A percentile compares a stretch with the other conserved stretches of the same genome.
Conservation (phyloP, 2,113 vertebrate species). For the Mustela lutreola region DNA sequence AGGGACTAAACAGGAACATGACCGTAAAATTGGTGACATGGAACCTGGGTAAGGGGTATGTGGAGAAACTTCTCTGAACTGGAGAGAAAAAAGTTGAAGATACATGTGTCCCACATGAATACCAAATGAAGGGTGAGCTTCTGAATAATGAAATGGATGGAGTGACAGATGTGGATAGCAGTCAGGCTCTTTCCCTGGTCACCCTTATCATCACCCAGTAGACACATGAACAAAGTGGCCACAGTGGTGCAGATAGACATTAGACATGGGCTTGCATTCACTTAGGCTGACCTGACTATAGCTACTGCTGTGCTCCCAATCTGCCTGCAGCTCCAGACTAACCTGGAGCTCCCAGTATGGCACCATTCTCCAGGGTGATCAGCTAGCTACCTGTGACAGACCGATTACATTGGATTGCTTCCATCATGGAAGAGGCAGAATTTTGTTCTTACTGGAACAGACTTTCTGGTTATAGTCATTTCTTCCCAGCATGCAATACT, state of each 20-base stretch:
- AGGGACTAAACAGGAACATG: not conserved
- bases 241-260: not conserved
- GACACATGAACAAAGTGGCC: not conserved
- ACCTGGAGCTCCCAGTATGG: not conserved
- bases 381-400: slow-evolving; percentile 6
- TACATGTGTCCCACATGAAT: not conserved
- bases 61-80: not conserved
- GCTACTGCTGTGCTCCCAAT: not conserved
- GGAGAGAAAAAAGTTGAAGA: not conserved
- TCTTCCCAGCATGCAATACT: slow-evolving; percentile 30
- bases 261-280: not conserved
- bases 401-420: not conserved
- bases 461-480: not conserved
- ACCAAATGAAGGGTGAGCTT: not conserved
- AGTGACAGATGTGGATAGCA: not conserved
- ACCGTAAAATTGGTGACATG: not conserved
- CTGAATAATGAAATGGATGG: not conserved
- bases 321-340: not conserved
- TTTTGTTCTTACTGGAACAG: slow-evolving; percentile 41
- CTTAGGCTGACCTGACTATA: not conserved
- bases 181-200: not conserved
- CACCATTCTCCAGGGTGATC: not conserved
- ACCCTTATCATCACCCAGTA: not conserved
- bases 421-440: not conserved
- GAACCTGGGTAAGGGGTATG: not conserved